These are phyloP conservation scores for Pygoscelis antarcticus DNA, from an alignment of 2,113 vertebrate genomes.

Conservation along the genomic window DNA sequence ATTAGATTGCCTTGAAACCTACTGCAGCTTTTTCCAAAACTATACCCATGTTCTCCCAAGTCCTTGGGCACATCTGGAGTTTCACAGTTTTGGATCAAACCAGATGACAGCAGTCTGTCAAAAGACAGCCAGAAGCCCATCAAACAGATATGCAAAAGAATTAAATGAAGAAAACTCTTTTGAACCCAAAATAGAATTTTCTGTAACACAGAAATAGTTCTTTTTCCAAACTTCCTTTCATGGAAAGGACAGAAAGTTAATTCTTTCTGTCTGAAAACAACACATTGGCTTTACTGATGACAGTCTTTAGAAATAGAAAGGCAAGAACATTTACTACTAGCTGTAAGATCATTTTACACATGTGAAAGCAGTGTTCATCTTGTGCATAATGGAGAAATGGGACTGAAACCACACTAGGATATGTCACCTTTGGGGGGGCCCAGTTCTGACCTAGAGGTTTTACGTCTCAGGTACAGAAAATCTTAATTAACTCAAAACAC, in stretches of 20 bases:
- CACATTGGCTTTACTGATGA: not conserved
- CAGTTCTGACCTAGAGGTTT: not conserved
- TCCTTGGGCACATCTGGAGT: slow-evolving; percentile 64
- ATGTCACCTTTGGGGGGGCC: not conserved
- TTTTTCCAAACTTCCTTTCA: slow-evolving; percentile 43
- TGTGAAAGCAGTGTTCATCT: not conserved
- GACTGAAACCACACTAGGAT: not conserved
- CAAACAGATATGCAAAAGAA: slow-evolving; percentile 46
- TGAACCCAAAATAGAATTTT: slow-evolving; percentile 56
- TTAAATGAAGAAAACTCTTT: slow-evolving; percentile 47
- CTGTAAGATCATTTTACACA: not conserved
- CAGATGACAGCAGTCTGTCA: slow-evolving; percentile 67
- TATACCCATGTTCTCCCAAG: slow-evolving; percentile 38
- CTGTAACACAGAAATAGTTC: slow-evolving; percentile 47
- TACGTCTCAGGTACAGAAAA: not conserved
- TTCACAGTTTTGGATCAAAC: slow-evolving; percentile 62
- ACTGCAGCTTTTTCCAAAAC: slow-evolving; percentile 17
- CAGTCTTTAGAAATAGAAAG: not conserved
- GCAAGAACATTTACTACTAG: not conserved
- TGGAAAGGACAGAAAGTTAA: slow-evolving; percentile 38
- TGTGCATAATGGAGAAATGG: not conserved
- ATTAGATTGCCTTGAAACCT: slow-evolving; percentile 38
- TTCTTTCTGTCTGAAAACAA: slow-evolving; percentile 36
- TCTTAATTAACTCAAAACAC: not conserved
- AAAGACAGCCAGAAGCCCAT: slow-evolving; percentile 62